A percentile compares a stretch with the other conserved stretches of the same genome.
These are phyloP conservation scores for Austrofundulus limnaeus DNA, from an alignment of 2,113 vertebrate genomes.

Conservation along the genomic window DNA sequence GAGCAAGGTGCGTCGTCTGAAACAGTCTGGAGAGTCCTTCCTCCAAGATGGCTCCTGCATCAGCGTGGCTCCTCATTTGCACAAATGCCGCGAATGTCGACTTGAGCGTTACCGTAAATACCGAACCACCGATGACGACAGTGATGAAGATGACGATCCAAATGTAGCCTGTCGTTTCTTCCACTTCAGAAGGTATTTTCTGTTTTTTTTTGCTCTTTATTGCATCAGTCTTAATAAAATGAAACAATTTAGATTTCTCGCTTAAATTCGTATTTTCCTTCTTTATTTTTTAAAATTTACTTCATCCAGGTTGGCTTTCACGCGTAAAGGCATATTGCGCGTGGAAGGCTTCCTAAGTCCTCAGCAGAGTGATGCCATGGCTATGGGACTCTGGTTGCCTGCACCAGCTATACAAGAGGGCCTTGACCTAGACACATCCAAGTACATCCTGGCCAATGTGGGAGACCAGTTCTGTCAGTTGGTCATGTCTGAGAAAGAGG, in stretches of 20 bases:
- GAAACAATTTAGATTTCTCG: neutral
- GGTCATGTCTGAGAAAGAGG: conserved; percentile 99
- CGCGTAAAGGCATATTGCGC: conserved; percentile 92
- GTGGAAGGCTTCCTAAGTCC: conserved; percentile 97
- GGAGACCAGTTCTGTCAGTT: conserved; percentile 98
- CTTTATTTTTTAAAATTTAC: neutral
- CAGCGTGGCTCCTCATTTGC: conserved; percentile 96
- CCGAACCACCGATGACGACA: conserved; percentile 86
- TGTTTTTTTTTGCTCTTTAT: neutral
- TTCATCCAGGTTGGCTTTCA: conserved; percentile 88
- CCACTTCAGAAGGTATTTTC: conserved; percentile 91
- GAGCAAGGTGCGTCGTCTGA: conserved; percentile 94
- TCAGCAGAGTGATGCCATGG: conserved; percentile 95
- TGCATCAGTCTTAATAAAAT: neutral
- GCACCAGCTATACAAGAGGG: conserved; percentile 87
- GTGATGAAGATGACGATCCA: conserved; percentile 87
- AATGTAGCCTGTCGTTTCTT: conserved; percentile 98
- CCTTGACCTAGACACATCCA: conserved; percentile 96
- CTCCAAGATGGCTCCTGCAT: conserved; percentile 98
- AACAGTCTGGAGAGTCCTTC: conserved; percentile 97
- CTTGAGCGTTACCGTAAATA: conserved; percentile 95
- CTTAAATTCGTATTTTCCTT: neutral
- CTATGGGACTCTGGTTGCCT: conserved; percentile 97
- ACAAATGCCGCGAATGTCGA: conserved; percentile 97
- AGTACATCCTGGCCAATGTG: conserved; percentile 98